phyloP scores from a whole-genome alignment of 2,888 invertebrate genomes.

The Apodemia zela region DNA sequence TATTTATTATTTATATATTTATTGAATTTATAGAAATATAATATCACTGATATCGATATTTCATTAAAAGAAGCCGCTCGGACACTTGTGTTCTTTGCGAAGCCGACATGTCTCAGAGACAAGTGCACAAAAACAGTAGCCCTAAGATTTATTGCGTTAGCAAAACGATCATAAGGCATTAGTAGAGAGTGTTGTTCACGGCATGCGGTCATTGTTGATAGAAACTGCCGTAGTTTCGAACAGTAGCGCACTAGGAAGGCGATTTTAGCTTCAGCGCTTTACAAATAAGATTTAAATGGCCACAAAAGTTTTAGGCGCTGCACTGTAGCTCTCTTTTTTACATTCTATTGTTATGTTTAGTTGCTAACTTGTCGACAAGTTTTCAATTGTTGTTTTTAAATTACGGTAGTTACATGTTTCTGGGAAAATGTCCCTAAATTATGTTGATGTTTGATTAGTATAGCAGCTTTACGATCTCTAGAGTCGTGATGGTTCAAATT shows the following conservation, averaged over 20 bases:
- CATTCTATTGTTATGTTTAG: conserved; percentile 57
- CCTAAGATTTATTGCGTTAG: conserved; percentile 67
- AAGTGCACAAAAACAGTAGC: conserved; percentile 37
- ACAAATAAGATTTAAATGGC: conserved; percentile 1
- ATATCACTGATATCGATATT: conserved; percentile 17
- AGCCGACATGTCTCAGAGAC: conserved; percentile 26
- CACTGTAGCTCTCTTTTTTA: conserved; percentile 30
- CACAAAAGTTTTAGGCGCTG: conserved; percentile 27
- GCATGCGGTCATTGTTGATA: conserved; percentile 60
- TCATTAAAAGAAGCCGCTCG: conserved; percentile 30
- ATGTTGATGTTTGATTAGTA: no score
- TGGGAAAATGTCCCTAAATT: conserved; percentile 23
- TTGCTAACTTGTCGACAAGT: conserved; percentile 76
- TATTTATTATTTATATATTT: no score
- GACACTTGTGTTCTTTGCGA: conserved; percentile 28
- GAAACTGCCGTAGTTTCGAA: conserved; percentile 1
- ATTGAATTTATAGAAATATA: conserved; percentile 9
- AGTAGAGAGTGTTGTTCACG: conserved; percentile 67
- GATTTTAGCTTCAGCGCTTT: conserved; percentile 22
- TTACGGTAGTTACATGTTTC: conserved; percentile 2
- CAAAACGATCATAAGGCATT: conserved; percentile 74
- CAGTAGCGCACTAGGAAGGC: conserved; percentile 3
- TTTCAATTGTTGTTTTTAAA: not conserved
- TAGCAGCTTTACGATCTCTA: no score
- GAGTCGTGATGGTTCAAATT: no score